Evolutionary conservation across 2,113 vertebrate species (phyloP), one percentile per base, ranked within the genome.

Genomic region (Prietella phreatophila): DNA sequence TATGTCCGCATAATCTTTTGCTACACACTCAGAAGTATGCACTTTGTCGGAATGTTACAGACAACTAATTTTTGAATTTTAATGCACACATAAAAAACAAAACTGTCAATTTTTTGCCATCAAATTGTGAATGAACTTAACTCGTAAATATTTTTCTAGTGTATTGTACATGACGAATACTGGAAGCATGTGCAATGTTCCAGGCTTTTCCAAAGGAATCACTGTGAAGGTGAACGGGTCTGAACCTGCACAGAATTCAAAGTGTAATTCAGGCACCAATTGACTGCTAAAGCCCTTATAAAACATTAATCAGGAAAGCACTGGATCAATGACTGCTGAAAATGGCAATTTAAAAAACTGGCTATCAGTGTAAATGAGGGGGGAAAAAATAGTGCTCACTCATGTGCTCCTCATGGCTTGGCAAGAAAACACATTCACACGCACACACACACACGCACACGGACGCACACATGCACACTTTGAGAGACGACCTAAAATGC

Each of bases 251-350:
- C 75, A 73, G 88, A 88, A 89, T 88, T 84, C 83, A 84, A 85
- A 89, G 82, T 75, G 60, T 76, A 90, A 90, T 86, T 89, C 89
- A 75, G 85, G 85, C 88, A 87, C 61, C 85, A 85, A 89, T 84
- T 86, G 89, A 91, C 89, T 90, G 75, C 88, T 85, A 82, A 90
- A 85, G 88, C 85, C 15, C 84, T 88, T 90, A 90, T 87, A 85
- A 82, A 82, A 81, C 76, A 87, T 90, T 87, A 90, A 90, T 90
- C 88, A 91, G 85, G 83, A 89, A 91, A 76, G 63, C 89, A 75
- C 65, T 84, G 76, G 89, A 92, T 92, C 90, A 88, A 91, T 92
- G 86, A 79, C 75, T 83, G 88, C 55, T 88, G 84, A 86, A 85
- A 88, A 91, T 85, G 89, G 84, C 88, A 89, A 87, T 19, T 14